Percentiles rank a stretch among this genome's conserved stretches.
These are phyloP conservation scores for Cheilosia variabilis DNA, from an alignment of 2,888 invertebrate genomes.

Conservation along the genomic window DNA sequence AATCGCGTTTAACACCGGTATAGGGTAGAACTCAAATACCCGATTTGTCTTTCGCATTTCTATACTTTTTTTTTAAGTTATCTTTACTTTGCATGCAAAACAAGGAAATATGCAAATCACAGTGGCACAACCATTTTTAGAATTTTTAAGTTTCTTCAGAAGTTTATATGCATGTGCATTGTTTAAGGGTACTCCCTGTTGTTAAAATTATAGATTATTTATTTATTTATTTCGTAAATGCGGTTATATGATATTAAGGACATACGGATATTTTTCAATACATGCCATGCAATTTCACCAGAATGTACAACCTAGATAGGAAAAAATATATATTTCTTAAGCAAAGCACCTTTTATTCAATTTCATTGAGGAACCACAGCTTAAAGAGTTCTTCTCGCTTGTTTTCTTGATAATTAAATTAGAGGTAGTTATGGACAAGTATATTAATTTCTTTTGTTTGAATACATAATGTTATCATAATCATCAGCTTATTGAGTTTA, in stretches of 20 bases:
- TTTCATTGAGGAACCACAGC: conserved; percentile 42
- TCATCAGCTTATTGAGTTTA: conserved; percentile 8
- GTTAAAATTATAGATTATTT: too few relatives aligned
- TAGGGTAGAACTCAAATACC: too few relatives aligned
- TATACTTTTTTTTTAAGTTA: too few relatives aligned
- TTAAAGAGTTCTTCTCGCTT: conserved; percentile 19
- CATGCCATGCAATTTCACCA: not conserved
- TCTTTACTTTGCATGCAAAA: too few relatives aligned
- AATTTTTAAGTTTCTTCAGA: too few relatives aligned
- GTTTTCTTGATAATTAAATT: conserved; percentile 32
- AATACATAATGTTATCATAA: conserved; percentile 3
- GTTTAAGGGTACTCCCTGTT: too few relatives aligned
- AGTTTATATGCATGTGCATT: too few relatives aligned
- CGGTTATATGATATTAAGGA: not conserved
- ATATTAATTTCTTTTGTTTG: conserved; percentile 21
- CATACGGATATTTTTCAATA: not conserved
- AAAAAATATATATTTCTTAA: conserved; percentile 14
- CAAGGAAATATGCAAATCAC: too few relatives aligned
- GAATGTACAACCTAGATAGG: conserved; percentile 25
- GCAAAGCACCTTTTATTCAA: conserved; percentile 51
- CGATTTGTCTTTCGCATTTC: too few relatives aligned
- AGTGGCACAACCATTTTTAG: too few relatives aligned
- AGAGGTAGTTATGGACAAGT: conserved; percentile 45
- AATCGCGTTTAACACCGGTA: too few relatives aligned
- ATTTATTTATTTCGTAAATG: too few relatives aligned